Evolutionary conservation across 2,797 vertebrate genomes (phyloP), one percentile per base, ranked within the genome.

Genomic region (Orestias chungarensis): DNA sequence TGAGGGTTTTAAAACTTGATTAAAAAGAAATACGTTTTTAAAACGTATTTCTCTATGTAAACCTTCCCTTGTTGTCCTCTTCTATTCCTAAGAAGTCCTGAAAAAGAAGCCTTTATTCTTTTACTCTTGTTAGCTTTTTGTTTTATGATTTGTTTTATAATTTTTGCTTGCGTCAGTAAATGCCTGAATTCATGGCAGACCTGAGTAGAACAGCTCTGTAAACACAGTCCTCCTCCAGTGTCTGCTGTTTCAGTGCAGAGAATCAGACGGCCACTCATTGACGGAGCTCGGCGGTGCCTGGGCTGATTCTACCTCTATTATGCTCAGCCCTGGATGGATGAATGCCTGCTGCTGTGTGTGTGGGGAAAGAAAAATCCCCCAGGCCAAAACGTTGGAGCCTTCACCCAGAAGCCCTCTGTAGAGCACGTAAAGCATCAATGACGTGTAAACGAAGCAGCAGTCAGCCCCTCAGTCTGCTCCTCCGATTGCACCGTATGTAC

Each of bases 261-360:
- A 80, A 70, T 84, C 85, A 84, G 83, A 82, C 84, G 64, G 79
- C 71, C 52, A 42, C 81, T 87, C 86, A 87, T 86, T 89, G 90
- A 91, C 86, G 77, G 87, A 72, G 79, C 78, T 81, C 84, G 69
- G 80, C 78, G 86, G 87, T 83, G 89, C 78, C 80, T 87, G 80
- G 82, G 84, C 67, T 82, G 81, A 88, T 84, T 90, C 81, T 80
- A 79, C 85, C n/a, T 66, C 64, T 47, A 87, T 83, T 83, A 75
- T 75, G 83, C 86, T 90, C 86, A 71, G 84, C 88, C 83, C 80
- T n/a, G n/a, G n/a, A n/a, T 84, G 88, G 78, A 87, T 87, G 87
- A 89, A 88, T 74, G 82, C 82, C 82, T 76, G 75, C 67, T 79
- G 42, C 80, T 66, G 82, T 81, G 80, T 86, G 80, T 77, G 77